phyloP scores from a whole-genome alignment of 2,888 invertebrate genomes.

The Agrochola lychnidis region DNA sequence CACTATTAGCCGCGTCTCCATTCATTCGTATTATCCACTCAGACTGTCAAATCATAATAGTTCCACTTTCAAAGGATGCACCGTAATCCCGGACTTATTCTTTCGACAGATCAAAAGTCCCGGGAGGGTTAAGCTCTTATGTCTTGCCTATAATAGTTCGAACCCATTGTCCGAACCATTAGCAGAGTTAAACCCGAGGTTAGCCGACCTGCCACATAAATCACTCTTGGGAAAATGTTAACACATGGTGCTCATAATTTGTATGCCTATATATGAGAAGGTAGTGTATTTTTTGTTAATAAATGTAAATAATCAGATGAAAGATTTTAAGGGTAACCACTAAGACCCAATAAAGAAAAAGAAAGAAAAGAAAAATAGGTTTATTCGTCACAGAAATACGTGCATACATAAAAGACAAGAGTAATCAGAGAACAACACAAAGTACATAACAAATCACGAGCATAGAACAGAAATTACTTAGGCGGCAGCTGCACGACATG shows the following conservation, averaged over 20 bases:
- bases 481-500: too few species aligned
- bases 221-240: conserved; percentile 68
- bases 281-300: neutral
- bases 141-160: conserved; percentile 77
- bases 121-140: conserved; percentile 77
- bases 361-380: too few species aligned
- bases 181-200: conserved; percentile 81
- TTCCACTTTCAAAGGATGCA: conserved; percentile 50
- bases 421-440: too few species aligned
- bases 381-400: too few species aligned
- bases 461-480: too few species aligned
- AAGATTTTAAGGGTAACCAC: too few species aligned
- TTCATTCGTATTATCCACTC: conserved; percentile 30
- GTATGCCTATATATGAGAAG: neutral
- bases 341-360: too few species aligned
- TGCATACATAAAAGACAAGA: too few species aligned
- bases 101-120: conserved; percentile 74
- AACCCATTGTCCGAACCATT: conserved; percentile 81
- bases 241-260: conserved; percentile 17
- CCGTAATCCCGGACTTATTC: conserved; percentile 68
- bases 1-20: conserved; percentile 12
- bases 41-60: conserved; percentile 33
- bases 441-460: too few species aligned
- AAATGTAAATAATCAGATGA: neutral
- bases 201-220: conserved; percentile 74